phyloP scores from a whole-genome alignment of 2,797 vertebrate species.

The Sphaeramia orbicularis region DNA sequence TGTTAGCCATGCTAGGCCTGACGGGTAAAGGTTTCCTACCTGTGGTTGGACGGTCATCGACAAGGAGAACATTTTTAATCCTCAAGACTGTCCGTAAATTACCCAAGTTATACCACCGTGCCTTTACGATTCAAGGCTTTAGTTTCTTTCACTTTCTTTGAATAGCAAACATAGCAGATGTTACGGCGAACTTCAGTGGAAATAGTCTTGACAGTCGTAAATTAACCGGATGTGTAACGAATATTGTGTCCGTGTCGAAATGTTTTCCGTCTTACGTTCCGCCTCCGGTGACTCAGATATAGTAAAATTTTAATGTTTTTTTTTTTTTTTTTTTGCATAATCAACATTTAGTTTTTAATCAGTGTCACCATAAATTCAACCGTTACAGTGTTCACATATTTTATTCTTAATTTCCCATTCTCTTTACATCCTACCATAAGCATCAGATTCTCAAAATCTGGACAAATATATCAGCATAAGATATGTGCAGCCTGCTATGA shows the following conservation, averaged over 20 bases:
- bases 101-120: background rate
- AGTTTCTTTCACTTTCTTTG: constrained; percentile 25
- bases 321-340: too few species aligned
- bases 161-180: constrained; percentile 22
- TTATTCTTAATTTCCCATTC: too few species aligned
- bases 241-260: background rate
- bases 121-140: constrained; percentile 8
- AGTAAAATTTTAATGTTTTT: too few species aligned
- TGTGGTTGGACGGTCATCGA: constrained; percentile 92
- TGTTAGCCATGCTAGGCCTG: constrained; percentile 35
- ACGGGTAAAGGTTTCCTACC: constrained; percentile 79
- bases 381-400: too few species aligned
- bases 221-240: constrained; percentile 46
- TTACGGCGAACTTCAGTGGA: constrained; percentile 20
- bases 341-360: too few species aligned
- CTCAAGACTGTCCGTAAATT: background rate
- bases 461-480: too few species aligned
- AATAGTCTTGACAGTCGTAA: background rate
- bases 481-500: too few species aligned
- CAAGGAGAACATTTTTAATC: constrained; percentile 89
- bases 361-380: too few species aligned
- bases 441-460: too few species aligned
- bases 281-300: background rate
- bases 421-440: too few species aligned
- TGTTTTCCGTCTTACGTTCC: background rate